Percentiles rank a stretch among this genome's conserved stretches.
These are phyloP conservation scores for Spodoptera litura DNA, from an alignment of 1,140 invertebrate species.

Conservation along the genomic window DNA sequence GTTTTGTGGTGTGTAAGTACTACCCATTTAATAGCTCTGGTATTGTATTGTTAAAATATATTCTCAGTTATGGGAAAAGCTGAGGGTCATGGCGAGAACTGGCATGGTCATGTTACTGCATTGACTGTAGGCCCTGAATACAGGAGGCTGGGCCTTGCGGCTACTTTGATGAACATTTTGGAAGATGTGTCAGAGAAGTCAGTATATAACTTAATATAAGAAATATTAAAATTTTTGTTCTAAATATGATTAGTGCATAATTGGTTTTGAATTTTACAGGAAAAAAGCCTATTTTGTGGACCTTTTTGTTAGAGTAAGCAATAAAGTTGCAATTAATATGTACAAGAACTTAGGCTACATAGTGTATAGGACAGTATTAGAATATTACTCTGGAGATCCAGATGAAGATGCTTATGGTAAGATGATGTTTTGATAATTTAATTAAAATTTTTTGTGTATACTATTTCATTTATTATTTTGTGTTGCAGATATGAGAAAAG, in stretches of 20 bases:
- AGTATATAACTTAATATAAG: conserved; percentile 35
- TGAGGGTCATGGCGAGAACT: conserved; percentile 97
- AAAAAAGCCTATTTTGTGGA: conserved; percentile 99
- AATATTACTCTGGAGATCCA: conserved; percentile 98
- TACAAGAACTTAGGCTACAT: conserved; percentile 99
- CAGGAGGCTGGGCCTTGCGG: conserved; percentile 95
- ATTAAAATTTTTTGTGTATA: background rate
- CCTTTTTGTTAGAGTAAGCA: conserved; percentile 98
- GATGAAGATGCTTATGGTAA: conserved; percentile 99
- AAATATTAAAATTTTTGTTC: background rate
- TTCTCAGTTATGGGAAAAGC: conserved; percentile 98
- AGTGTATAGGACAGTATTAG: conserved; percentile 97
- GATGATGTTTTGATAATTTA: background rate
- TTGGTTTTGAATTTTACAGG: conserved; percentile 86
- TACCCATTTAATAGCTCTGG: too few species aligned
- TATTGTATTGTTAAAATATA: background rate
- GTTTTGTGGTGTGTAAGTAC: background rate
- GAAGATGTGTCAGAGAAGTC: conserved; percentile 99
- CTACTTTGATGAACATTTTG: conserved; percentile 97
- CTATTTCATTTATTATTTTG: conserved; percentile 49
- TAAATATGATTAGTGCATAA: background rate
- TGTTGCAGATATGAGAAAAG: conserved; percentile 98
- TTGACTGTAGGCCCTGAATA: conserved; percentile 98
- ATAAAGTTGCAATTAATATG: conserved; percentile 99
- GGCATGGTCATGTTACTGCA: conserved; percentile 99